A percentile compares a stretch with the other conserved stretches of the same genome.
Conservation (phyloP, 2,113 vertebrate genomes). For the Eurypyga helias region DNA sequence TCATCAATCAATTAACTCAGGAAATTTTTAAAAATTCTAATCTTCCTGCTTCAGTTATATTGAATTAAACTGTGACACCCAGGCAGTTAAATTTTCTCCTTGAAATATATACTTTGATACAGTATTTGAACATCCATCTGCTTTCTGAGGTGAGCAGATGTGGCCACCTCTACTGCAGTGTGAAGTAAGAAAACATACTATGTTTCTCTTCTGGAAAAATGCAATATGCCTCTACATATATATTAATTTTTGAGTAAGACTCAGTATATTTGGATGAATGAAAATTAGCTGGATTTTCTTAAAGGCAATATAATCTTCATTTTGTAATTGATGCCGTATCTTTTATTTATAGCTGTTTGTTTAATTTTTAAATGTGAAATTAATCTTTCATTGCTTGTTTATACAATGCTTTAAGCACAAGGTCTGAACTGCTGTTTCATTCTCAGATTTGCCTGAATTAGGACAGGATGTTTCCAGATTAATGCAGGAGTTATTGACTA, state of each 20-base stretch:
- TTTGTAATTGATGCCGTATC: not conserved
- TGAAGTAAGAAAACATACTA: not conserved
- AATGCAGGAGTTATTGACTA: not conserved
- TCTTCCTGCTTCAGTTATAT: constrained; percentile 39
- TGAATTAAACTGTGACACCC: constrained; percentile 53
- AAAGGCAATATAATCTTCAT: not conserved
- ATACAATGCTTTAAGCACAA: not conserved
- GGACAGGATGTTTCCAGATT: not conserved
- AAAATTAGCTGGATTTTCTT: not conserved
- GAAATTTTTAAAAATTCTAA: not conserved
- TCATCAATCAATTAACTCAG: constrained; percentile 59
- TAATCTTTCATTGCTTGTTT: not conserved
- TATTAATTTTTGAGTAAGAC: not conserved
- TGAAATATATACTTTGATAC: constrained; percentile 33
- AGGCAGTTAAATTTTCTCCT: constrained; percentile 42
- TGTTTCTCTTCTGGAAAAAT: not conserved
- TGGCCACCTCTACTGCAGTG: not conserved
- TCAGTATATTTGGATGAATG: not conserved
- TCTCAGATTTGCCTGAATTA: not conserved
- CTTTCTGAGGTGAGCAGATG: constrained; percentile 53
- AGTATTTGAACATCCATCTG: constrained; percentile 48
- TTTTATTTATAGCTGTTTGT: not conserved
- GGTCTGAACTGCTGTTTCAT: not conserved
- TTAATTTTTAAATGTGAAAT: not conserved
- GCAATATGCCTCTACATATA: not conserved